Conservation (phyloP, 2,888 invertebrate genomes). For the Melanotus villosus region DNA sequence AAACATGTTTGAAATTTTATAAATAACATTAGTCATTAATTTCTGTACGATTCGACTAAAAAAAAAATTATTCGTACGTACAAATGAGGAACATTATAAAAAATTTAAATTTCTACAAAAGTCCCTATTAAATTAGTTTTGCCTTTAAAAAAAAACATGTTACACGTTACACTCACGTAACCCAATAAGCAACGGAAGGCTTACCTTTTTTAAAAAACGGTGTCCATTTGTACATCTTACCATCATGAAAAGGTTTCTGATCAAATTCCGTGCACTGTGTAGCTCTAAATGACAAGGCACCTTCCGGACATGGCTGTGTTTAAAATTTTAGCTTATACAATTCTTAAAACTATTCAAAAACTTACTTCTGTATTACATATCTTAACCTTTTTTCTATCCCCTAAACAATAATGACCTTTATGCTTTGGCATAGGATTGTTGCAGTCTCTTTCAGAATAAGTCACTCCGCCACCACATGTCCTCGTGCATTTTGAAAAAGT, state of each 20-base stretch:
- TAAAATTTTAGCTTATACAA: too few species aligned
- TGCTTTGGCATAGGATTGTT: slow-evolving; percentile 75
- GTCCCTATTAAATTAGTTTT: too few species aligned
- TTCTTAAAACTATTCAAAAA: too few species aligned
- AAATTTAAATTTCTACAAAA: too few species aligned
- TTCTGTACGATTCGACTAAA: too few species aligned
- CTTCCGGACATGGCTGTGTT: slow-evolving; percentile 67
- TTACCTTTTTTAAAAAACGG: slow-evolving; percentile 67
- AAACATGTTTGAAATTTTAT: too few species aligned
- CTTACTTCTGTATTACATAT: slow-evolving; percentile 74
- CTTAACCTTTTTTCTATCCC: slow-evolving; percentile 73
- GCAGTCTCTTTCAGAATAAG: slow-evolving; percentile 73
- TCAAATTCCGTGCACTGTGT: slow-evolving; percentile 69
- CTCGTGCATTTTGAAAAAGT: slow-evolving; percentile 74
- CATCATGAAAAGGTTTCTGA: slow-evolving; percentile 67
- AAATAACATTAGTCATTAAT: too few species aligned
- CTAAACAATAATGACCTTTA: slow-evolving; percentile 76
- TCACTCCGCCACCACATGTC: slow-evolving; percentile 77
- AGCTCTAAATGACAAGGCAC: slow-evolving; percentile 67
- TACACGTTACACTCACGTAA: too few species aligned
- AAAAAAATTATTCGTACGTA: too few species aligned
- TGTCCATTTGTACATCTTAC: slow-evolving; percentile 68
- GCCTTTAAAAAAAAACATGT: too few species aligned
- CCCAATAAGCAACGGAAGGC: too few species aligned
- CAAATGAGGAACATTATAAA: too few species aligned